These are phyloP conservation scores for Hyla sarda DNA, from an alignment of 2,113 vertebrate genomes.

Conservation along the genomic window DNA sequence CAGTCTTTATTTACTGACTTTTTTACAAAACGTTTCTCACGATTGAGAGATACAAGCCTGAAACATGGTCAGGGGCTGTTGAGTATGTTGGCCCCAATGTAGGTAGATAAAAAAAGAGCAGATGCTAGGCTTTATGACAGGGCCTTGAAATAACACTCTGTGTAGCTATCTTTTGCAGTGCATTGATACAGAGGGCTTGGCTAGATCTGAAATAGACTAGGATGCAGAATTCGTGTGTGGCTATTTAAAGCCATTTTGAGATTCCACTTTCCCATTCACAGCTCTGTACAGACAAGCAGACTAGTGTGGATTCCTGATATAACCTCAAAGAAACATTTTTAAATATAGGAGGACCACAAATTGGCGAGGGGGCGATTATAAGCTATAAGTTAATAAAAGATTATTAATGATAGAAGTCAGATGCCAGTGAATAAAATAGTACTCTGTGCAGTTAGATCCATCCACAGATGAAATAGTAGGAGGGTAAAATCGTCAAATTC, in stretches of 20 bases:
- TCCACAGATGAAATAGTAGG: neutral
- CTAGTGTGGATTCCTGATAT: constrained; percentile 33
- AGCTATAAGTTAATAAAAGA: neutral
- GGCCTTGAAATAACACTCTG: constrained; percentile 37
- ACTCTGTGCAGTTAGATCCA: too few relatives aligned
- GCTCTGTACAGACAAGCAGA: constrained; percentile 34
- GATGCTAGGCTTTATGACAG: neutral
- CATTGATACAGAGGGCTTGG: constrained; percentile 46
- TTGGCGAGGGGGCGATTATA: neutral
- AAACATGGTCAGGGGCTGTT: neutral
- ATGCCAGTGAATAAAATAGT: neutral
- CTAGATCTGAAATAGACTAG: constrained; percentile 44
- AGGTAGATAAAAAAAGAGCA: neutral
- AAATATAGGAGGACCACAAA: neutral
- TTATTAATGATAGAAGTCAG: neutral
- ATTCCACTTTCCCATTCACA: constrained; percentile 35
- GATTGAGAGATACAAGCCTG: neutral
- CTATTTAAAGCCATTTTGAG: constrained; percentile 51
- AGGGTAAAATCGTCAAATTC: neutral
- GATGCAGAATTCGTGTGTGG: constrained; percentile 3
- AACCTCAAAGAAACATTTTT: constrained; percentile 39
- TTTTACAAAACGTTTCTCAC: neutral
- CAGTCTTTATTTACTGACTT: neutral
- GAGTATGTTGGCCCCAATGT: neutral
- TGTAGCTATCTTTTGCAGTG: constrained; percentile 25